Evolutionary conservation across 1,140 invertebrate genomes (phyloP), one percentile per base, ranked within the genome.

Genomic region (Temnothorax curvispinosus): DNA sequence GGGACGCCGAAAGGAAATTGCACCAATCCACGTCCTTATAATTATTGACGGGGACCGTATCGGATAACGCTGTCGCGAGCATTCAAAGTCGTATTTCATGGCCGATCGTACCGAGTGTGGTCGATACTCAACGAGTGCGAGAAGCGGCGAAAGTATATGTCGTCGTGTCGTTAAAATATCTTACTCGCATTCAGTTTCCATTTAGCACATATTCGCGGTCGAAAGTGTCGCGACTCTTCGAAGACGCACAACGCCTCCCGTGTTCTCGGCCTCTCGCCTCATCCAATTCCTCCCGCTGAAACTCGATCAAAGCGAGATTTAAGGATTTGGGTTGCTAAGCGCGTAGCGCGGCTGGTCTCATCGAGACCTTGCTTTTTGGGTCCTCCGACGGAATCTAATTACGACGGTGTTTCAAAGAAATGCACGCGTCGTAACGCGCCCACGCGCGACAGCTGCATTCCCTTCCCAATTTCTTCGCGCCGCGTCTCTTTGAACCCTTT

Each of bases 321-420:
- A n/a, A 64, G 21, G 58, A 85, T 78, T 50, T 58, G 47, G 21
- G 52, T 71, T 82, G 38, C 38, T 27, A 27, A 27, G 1, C 1
- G 27, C 65, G 18, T 27, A 27, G 1, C 50, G 15, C 41, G 15
- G 27, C 27, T 27, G 27, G 27, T 27, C 27, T 58, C 27, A 65
- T 50, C 35, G 38, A 65, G 44, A 41, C 7, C 32, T 47, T 87
- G 67, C 77, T 74, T 47, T 71, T 74, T n/a, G 50, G 50, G 47
- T 65, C 21, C 76, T 80, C 11, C 52, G 62, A 35, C n/a, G 64
- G 77, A 81, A 65, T 84, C 71, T 77, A 71, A 84, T 89, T 89
- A 84, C 72, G 47, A 82, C 62, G 38, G 52, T 13, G 15, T 44
- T 13, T 41, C 44, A 69, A 84, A 86, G 75, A 88, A 86, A 67